phyloP scores from a whole-genome alignment of 2,888 invertebrate species.

The Nycteola revayana region DNA sequence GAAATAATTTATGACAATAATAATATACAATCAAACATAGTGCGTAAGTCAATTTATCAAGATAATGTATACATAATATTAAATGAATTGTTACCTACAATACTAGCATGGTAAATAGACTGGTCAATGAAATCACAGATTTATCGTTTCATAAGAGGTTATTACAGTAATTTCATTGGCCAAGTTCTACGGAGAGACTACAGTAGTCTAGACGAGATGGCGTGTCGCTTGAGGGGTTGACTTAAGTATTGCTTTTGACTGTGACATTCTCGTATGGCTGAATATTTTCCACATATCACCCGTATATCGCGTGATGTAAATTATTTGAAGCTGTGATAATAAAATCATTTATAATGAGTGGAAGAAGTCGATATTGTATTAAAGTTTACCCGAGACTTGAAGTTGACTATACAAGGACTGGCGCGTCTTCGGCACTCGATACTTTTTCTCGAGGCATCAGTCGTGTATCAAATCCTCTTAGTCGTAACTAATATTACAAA shows the following conservation, averaged over 20 bases:
- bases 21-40: constrained; percentile 25
- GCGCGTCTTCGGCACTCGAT: constrained; percentile 45
- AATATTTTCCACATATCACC: constrained; percentile 64
- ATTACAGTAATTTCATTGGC: no score
- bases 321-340: constrained; percentile 66
- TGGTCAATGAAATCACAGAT: no score
- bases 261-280: constrained; percentile 41
- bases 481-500: constrained; percentile 25
- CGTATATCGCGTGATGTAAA: constrained; percentile 58
- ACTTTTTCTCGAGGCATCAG: constrained; percentile 55
- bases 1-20: constrained; percentile 26
- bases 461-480: constrained; percentile 25
- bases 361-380: constrained; percentile 46
- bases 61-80: constrained; percentile 10
- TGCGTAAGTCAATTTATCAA: constrained; percentile 33
- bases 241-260: constrained; percentile 26
- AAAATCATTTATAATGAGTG: constrained; percentile 49
- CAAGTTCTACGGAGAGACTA: no score
- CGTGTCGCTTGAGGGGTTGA: constrained; percentile 27
- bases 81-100: no score
- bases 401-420: constrained; percentile 35
- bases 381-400: constrained; percentile 42
- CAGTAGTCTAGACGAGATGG: constrained; percentile 7
- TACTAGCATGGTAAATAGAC: no score
- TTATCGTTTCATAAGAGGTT: no score